Base-by-base conservation (phyloP, 1,140 invertebrate species). In the Drosophila ogumai region DNA sequence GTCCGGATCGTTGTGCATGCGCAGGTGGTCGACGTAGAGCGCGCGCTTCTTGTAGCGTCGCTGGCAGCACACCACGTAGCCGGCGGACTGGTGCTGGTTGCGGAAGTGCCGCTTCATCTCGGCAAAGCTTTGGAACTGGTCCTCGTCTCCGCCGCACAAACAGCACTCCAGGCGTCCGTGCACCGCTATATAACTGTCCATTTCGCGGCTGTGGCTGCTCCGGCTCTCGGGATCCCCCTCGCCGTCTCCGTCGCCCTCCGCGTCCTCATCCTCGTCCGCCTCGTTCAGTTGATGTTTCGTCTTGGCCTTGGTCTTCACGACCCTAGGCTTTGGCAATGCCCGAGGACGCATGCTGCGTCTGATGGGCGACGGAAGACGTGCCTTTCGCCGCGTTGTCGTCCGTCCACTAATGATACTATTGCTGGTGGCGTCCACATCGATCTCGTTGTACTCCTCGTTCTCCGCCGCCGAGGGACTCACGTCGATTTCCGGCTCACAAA, bases 11-110 rank as follows among this genome's bases (percentile, higher is more conserved):
- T 79, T 65, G 55, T 86, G 82, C 69, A 78, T 60, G 36, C 67
- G 74, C 38, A 86, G 74, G 41, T 86, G 82, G 50, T 86, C 78
- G 10, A 84, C 82, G 17, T 82, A 79, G 2, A 80, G 74, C n/a
- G 69, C 72, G 0, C 81, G 69, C 22, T 81, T 79, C 32, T 67
- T 75, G 49, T 79, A 86, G 55, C 82, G 82, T 17, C 75, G 49
- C 25, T 84, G 61, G 19, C 82, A 86, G 41, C 82, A 86, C 25
- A 72, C 49, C 19, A 79, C 78, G 52, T 86, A 80, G 6, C 77
- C 77, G 25, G 44, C 49, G 22, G 68, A 75, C 38, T 80, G 69
- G 22, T 80, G 77, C 4, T 75, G 47, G 3, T 17, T 50, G 3
- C 77, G 77, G 15, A 67, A 80, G 19, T 80, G 77, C 0, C 74